These are phyloP conservation scores for Eutrigla gurnardus DNA, from an alignment of 2,797 vertebrate species.

Conservation along the genomic window DNA sequence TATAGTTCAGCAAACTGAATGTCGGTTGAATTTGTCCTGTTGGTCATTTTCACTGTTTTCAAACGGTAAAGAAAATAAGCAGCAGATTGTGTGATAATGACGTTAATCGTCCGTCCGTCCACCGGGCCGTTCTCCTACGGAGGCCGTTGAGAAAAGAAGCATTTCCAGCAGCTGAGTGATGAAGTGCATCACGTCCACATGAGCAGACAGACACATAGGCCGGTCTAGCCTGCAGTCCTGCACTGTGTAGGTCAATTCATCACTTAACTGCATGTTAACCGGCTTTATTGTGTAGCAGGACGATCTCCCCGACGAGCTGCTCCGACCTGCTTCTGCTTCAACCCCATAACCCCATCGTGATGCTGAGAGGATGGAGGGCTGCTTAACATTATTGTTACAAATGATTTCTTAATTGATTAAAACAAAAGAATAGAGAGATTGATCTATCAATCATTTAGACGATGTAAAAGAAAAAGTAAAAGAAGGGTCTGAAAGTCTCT, in stretches of 20 bases:
- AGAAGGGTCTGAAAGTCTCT: too few relatives aligned
- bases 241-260: constrained; percentile 24
- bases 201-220: constrained; percentile 49
- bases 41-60: not conserved
- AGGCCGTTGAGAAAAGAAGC: constrained; percentile 65
- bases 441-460: too few relatives aligned
- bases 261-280: constrained; percentile 27
- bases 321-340: too few relatives aligned
- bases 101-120: not conserved
- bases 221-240: constrained; percentile 13
- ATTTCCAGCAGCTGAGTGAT: constrained; percentile 46
- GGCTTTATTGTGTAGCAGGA: not conserved
- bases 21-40: too few relatives aligned
- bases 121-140: constrained; percentile 64
- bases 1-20: not conserved
- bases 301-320: not conserved
- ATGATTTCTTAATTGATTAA: too few relatives aligned
- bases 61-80: not conserved
- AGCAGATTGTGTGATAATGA: constrained; percentile 27
- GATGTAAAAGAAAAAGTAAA: too few relatives aligned
- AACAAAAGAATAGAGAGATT: too few relatives aligned
- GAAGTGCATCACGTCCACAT: constrained; percentile 55
- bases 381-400: too few relatives aligned
- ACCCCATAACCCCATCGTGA: too few relatives aligned
- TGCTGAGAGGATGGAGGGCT: too few relatives aligned